Evolutionary conservation across 2,888 invertebrate species (phyloP).

Genomic region (Dasysyrphus albostriatus): DNA sequence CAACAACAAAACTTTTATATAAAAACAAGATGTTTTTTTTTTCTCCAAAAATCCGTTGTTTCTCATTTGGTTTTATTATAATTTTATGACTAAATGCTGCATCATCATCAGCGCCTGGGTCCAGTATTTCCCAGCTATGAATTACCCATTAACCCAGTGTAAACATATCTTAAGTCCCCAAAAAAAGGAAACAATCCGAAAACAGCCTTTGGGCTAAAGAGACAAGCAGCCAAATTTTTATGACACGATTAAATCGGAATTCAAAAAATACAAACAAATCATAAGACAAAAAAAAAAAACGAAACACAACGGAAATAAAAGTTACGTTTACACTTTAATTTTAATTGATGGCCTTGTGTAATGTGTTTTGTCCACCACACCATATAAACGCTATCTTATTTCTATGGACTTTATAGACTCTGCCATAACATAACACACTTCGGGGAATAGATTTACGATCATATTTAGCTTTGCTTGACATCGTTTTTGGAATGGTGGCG

Average conservation of each 20-base stretch:
- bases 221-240: constrained; percentile 52
- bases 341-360: constrained; percentile 54
- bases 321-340: constrained; percentile 50
- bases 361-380: constrained; percentile 46
- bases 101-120: neutral
- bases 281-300: neutral
- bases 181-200: constrained; percentile 6
- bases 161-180: constrained; percentile 47
- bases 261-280: constrained; percentile 46
- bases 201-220: neutral
- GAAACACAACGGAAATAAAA: constrained; percentile 22
- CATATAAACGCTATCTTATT: constrained; percentile 30
- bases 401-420: constrained; percentile 4
- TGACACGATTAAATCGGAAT: constrained; percentile 60
- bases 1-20: neutral
- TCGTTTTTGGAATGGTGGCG: constrained; percentile 10
- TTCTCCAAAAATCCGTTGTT: neutral
- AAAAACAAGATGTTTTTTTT: neutral
- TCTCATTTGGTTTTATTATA: constrained; percentile 35
- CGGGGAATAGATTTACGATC: constrained; percentile 51
- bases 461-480: constrained; percentile 34
- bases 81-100: constrained; percentile 57
- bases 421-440: neutral
- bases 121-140: constrained; percentile 10
- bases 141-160: constrained; percentile 57